Evolutionary conservation across 2,113 vertebrate genomes (phyloP), one percentile per base, ranked within the genome.

Genomic region (Plectropomus leopardus): DNA sequence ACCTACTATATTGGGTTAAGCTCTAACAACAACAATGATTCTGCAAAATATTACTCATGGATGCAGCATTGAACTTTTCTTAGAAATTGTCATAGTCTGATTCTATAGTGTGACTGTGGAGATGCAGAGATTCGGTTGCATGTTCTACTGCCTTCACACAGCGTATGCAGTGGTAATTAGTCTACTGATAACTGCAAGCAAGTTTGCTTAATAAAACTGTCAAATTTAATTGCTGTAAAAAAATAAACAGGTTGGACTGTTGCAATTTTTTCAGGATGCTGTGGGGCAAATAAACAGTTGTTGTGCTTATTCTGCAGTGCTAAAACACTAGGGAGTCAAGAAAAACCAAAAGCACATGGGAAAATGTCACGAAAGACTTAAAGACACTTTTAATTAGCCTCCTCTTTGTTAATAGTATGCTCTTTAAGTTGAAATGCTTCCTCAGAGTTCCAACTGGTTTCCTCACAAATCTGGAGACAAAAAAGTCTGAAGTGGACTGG

Each of bases 161-260:
- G 40, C 1, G 14, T 23, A 42, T 36, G 45, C 40, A 23, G 28
- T 34, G 24, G 68, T 74, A 72, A 82, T 76, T 58, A 67, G 30
- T 59, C 53, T 26, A 51, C 51, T 70, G 53, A 80, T 83, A 60
- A 74, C 57, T 72, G 73, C 70, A 73, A 77, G 57, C 30, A 68
- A 66, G 66, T 79, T 69, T 72, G 50, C 26, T 70, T 55, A 65
- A 48, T 71, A 54, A 80, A 85, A 74, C 47, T 81, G 76, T 78
- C 72, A 80, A 40, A 87, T 87, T 59, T 68, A 87, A 87, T 87
- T 75, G 83, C 77, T 42, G 11, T 58, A 59, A 58, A 36, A 76
- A 72, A 75, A 85, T 65, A 78, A 90, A 81, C 63, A 51, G 59
- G 73, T 76, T 65, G 19, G 69, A 80, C 30, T 75, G 55, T 10